Evolutionary conservation across 92 coral and sea anemone genomes (phyloP).

Genomic region (Paragorgia papillata): DNA sequence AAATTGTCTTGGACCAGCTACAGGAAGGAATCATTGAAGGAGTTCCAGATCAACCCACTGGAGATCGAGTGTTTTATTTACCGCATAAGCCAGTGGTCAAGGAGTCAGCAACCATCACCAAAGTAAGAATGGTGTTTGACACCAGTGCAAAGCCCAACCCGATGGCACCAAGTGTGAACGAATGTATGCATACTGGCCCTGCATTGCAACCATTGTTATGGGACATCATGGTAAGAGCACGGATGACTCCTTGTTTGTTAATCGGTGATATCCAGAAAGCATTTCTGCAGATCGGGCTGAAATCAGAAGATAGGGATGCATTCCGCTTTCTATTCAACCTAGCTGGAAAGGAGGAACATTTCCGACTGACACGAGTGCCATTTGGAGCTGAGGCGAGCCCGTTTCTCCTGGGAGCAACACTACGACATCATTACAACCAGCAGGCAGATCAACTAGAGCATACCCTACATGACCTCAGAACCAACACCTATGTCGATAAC

Average conservation of each 20-base stretch:
- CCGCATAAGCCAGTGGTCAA: slow-evolving; percentile 64
- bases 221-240: slow-evolving; percentile 54
- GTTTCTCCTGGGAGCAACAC: slow-evolving; percentile 42
- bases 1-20: no score
- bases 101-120: slow-evolving; percentile 50
- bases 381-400: slow-evolving; percentile 60
- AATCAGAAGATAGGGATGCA: slow-evolving; percentile 49
- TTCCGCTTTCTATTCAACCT: slow-evolving; percentile 49
- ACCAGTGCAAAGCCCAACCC: slow-evolving; percentile 55
- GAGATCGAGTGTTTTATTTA: slow-evolving; percentile 45
- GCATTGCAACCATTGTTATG: slow-evolving; percentile 58
- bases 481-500: slow-evolving; percentile 48
- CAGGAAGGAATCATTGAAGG: background rate
- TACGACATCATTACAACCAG: slow-evolving; percentile 51
- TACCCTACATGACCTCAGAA: slow-evolving; percentile 2
- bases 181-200: slow-evolving; percentile 58
- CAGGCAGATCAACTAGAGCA: slow-evolving; percentile 8
- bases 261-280: slow-evolving; percentile 62
- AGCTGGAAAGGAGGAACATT: slow-evolving; percentile 45
- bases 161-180: slow-evolving; percentile 53
- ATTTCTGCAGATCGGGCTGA: slow-evolving; percentile 52
- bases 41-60: slow-evolving; percentile 31
- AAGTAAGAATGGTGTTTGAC: slow-evolving; percentile 54
- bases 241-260: slow-evolving; percentile 51
- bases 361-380: slow-evolving; percentile 57